These are phyloP conservation scores for Portunus trituberculatus DNA, from an alignment of 1,140 invertebrate species.

Conservation along the genomic window DNA sequence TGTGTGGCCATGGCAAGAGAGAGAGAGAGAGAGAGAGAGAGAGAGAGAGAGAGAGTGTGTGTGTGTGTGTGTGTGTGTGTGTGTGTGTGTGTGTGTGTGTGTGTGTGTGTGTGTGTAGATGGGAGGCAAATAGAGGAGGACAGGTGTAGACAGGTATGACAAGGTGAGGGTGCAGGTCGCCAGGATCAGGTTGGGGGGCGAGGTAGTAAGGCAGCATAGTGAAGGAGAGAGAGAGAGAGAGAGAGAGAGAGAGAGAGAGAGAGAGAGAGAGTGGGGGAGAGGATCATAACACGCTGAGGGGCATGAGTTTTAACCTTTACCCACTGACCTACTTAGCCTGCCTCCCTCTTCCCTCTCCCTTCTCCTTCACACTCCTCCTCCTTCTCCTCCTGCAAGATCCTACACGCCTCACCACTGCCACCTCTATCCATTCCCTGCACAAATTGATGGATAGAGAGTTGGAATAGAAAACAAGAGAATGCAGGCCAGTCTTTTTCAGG, in stretches of 20 bases:
- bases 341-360: neutral
- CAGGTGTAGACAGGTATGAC: neutral
- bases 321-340: conserved; percentile 56
- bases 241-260: neutral
- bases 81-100: no score
- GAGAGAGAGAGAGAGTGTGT: neutral
- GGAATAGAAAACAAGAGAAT: no score
- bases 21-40: neutral
- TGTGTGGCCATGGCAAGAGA: conserved; percentile 27
- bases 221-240: neutral
- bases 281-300: neutral
- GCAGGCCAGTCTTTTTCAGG: neutral
- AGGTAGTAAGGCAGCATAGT: no score
- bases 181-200: neutral
- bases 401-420: neutral
- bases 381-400: conserved; percentile 12
- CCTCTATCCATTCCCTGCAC: neutral
- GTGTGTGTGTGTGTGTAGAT: no score
- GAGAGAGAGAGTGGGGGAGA: neutral
- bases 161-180: neutral
- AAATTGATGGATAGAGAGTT: neutral
- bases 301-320: conserved; percentile 52
- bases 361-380: neutral
- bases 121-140: neutral
- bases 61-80: no score